phyloP scores from a whole-genome alignment of 2,888 invertebrate genomes.

The Drosophila picticornis region DNA sequence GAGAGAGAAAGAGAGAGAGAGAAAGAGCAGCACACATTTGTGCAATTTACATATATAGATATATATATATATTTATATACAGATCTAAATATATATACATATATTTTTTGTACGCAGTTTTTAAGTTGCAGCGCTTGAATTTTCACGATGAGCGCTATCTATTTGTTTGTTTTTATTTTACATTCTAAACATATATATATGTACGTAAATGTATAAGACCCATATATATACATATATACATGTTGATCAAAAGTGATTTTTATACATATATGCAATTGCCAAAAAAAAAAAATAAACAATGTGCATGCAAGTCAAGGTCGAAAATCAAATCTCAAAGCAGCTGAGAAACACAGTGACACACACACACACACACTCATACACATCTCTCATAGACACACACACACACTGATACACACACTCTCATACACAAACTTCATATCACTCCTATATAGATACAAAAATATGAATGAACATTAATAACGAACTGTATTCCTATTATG shows the following conservation, averaged over 20 bases:
- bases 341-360: conserved; percentile 21
- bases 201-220: conserved; percentile 1
- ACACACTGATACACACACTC: not conserved
- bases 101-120: conserved; percentile 73
- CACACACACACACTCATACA: conserved; percentile 29
- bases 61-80: conserved; percentile 18
- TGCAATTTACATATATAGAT: conserved; percentile 50
- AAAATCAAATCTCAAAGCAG: conserved; percentile 52
- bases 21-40: conserved; percentile 38
- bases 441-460: conserved; percentile 62
- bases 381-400: conserved; percentile 69
- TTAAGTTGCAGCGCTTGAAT: conserved; percentile 62
- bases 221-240: conserved; percentile 10
- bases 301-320: conserved; percentile 25
- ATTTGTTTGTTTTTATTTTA: conserved; percentile 63
- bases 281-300: conserved; percentile 9
- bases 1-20: conserved; percentile 1
- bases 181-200: conserved; percentile 43
- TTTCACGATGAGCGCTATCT: conserved; percentile 65
- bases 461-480: conserved; percentile 43
- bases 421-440: conserved; percentile 59
- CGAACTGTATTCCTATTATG: conserved; percentile 76
- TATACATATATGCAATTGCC: conserved; percentile 30
- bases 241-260: conserved; percentile 34
- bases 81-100: conserved; percentile 42